A percentile compares a stretch with the other conserved stretches of the same genome.
Evolutionary conservation across 2,888 invertebrate species (phyloP).

Genomic region (Thyatira batis): DNA sequence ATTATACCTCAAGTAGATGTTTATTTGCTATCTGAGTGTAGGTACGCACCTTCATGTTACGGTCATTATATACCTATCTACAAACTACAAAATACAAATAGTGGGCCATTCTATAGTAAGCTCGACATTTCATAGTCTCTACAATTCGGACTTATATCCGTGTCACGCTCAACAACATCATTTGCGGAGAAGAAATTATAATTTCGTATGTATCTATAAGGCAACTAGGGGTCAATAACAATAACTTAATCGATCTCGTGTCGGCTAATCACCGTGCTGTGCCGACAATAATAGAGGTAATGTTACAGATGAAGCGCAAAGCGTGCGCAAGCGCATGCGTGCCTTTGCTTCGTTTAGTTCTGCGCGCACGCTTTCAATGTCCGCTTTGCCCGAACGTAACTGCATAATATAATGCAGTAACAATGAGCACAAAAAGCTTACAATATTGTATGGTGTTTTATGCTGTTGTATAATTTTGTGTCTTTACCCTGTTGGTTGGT

Average conservation of each 20-base stretch:
- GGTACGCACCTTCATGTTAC: too few relatives aligned
- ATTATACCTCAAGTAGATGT: too few relatives aligned
- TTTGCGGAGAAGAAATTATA: not conserved
- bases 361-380: slow-evolving; percentile 35
- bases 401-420: slow-evolving; percentile 12
- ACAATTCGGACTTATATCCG: too few relatives aligned
- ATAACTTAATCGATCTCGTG: not conserved
- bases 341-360: slow-evolving; percentile 14
- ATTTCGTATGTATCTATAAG: not conserved
- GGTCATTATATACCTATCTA: too few relatives aligned
- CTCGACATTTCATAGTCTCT: too few relatives aligned
- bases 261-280: not conserved
- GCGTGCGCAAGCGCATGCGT: slow-evolving; percentile 25
- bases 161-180: too few relatives aligned
- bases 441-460: too few relatives aligned
- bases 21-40: too few relatives aligned
- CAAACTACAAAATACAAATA: too few relatives aligned
- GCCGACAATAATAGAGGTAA: slow-evolving; percentile 3
- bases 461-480: too few relatives aligned
- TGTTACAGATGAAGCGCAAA: slow-evolving; percentile 29
- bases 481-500: too few relatives aligned
- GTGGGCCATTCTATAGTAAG: too few relatives aligned
- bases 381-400: slow-evolving; percentile 27
- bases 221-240: not conserved
- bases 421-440: not conserved